A percentile compares a stretch with the other conserved stretches of the same genome.
phyloP scores from a whole-genome alignment of 2,797 vertebrate species.

The Malurus leucopterus region DNA sequence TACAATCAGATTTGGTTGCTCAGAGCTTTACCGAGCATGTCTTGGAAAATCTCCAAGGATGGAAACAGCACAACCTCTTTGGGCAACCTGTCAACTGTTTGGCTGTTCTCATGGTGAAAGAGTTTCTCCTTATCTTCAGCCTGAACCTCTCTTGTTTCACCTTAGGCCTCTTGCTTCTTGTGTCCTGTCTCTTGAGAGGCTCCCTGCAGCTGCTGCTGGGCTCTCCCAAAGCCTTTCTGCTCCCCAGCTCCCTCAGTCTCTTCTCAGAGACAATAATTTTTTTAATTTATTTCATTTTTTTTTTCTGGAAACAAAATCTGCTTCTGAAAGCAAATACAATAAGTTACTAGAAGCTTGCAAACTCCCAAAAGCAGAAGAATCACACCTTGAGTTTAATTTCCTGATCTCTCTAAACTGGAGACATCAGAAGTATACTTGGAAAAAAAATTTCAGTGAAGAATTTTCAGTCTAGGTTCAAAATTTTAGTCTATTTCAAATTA shows the following conservation, averaged over 20 bases:
- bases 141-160: not conserved
- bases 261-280: not conserved
- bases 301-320: not conserved
- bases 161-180: not conserved
- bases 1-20: not conserved
- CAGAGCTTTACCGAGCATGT: not conserved
- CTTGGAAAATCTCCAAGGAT: not conserved
- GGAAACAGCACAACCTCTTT: not conserved
- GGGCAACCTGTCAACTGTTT: not conserved
- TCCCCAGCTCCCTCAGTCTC: not conserved
- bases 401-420: not conserved
- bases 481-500: not conserved
- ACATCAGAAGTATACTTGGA: not conserved
- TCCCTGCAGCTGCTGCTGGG: not conserved
- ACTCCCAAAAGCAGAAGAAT: not conserved
- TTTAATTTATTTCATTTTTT: not conserved
- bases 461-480: not conserved
- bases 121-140: not conserved
- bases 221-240: not conserved
- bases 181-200: not conserved
- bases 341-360: not conserved
- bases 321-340: not conserved
- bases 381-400: not conserved
- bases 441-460: not conserved
- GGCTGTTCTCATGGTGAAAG: not conserved